phyloP scores from a whole-genome alignment of 2,888 invertebrate genomes.

The Seira musarum region DNA sequence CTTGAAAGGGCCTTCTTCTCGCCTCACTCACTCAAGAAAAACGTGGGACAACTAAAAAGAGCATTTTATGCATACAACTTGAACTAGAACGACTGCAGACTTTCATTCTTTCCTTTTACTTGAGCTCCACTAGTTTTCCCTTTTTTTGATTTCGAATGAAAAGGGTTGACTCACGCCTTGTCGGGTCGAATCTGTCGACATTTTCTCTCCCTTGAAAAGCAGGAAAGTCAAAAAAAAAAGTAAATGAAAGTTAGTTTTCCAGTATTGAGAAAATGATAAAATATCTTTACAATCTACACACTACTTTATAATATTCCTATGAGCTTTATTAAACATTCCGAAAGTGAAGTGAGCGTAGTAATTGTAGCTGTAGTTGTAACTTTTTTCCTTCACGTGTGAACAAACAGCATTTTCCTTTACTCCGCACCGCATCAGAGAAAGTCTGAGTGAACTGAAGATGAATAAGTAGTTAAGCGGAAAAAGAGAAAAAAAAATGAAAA shows the following conservation, averaged over 20 bases:
- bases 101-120: slow-evolving; percentile 53
- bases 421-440: too few species aligned
- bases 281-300: slow-evolving; percentile 11
- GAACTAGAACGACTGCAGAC: too few species aligned
- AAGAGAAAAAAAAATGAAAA: slow-evolving; percentile 48
- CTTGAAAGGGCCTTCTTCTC: slow-evolving; percentile 13
- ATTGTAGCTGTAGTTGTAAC: slow-evolving; percentile 45
- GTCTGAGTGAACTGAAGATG: too few species aligned
- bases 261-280: slow-evolving; percentile 19
- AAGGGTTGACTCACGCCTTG: slow-evolving; percentile 59
- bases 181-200: slow-evolving; percentile 59
- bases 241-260: not conserved
- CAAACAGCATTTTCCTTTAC: too few species aligned
- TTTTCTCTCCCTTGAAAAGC: slow-evolving; percentile 37
- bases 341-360: slow-evolving; percentile 48
- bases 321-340: slow-evolving; percentile 34
- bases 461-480: not conserved
- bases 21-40: too few species aligned
- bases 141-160: slow-evolving; percentile 56
- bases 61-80: too few species aligned
- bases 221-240: slow-evolving; percentile 23
- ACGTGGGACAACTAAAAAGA: too few species aligned
- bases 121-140: slow-evolving; percentile 52
- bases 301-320: slow-evolving; percentile 34
- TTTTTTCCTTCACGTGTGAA: slow-evolving; percentile 53